Base-by-base conservation (phyloP, 2,888 invertebrate species). In the Oegoconia quadripuncta region DNA sequence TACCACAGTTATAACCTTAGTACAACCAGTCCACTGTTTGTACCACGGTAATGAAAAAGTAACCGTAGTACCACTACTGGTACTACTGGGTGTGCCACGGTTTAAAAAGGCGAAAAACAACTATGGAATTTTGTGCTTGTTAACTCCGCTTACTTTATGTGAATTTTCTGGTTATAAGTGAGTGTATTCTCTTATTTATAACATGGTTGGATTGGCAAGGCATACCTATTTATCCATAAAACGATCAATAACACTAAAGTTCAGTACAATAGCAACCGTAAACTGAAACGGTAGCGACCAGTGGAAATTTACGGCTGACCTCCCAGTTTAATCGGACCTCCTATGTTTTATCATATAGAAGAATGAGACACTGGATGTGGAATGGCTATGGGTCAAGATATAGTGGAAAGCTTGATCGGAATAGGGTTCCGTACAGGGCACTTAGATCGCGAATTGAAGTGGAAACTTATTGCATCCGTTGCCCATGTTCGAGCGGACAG, bases 271-370 rank as follows among this genome's bases (percentile, higher is more conserved):
- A 55, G 39, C 64, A 63, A 58, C 64, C 61, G 59, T 68, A 66
- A 65, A 64, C 57, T 56, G 47, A 48, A 46, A 39, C 46, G 23
- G 44, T 47, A 55, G 48, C 55, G 63, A 59, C 59, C 58, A 48
- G 37, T 33, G 43, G 50, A 58, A 63, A 72, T 73, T 72, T 71
- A 72, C 58, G 65, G 28, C 34, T 37, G 34, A 32, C 17, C 18
- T 36, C 42, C 71, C 55, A 60, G 31, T 29, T 16, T 34, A 38
- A 12, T 2, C 18, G 38, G 55, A 52, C 28, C 61, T 23, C 40
- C 38, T 39, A 25, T 17, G 12, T 7, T 34, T 34, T 29, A 11
- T 2, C 7, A 23, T 36, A 43, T 38, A n/a, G 17, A 37, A 33
- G 34, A 22, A 34, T 37, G 12, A 41, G 38, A 39, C 29, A 37